phyloP scores from a whole-genome alignment of 2,113 vertebrate species.

The Ceyx cyanopectus region DNA sequence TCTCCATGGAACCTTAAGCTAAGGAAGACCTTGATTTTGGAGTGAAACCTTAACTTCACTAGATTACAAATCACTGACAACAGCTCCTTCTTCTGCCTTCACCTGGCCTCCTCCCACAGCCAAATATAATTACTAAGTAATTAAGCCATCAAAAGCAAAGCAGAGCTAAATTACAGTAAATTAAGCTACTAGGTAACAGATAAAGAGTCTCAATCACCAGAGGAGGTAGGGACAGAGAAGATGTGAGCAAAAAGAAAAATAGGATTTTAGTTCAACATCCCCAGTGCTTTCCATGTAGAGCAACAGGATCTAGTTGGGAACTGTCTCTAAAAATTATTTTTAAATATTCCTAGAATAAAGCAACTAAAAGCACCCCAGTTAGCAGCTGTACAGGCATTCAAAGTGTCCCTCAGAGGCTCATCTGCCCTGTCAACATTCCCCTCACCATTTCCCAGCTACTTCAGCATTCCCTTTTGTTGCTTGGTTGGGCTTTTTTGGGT shows the following conservation, averaged over 20 bases:
- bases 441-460: not conserved
- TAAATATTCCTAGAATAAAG: not conserved
- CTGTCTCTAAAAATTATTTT: not conserved
- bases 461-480: not conserved
- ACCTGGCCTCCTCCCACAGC: conserved; percentile 19
- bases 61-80: conserved; percentile 17
- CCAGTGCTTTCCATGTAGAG: not conserved
- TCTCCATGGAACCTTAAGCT: not conserved
- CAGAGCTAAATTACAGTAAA: conserved; percentile 33
- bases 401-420: not conserved
- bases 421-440: not conserved
- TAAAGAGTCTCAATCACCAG: not conserved
- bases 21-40: not conserved
- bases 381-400: not conserved
- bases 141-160: conserved; percentile 45
- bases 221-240: not conserved
- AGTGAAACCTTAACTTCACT: not conserved
- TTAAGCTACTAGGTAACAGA: not conserved
- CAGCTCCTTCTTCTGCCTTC: conserved; percentile 11
- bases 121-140: conserved; percentile 52
- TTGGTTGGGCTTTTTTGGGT: not conserved
- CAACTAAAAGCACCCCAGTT: not conserved
- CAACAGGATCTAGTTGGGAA: not conserved
- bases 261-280: not conserved
- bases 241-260: not conserved